Percentiles rank a stretch among this genome's conserved stretches.
phyloP scores from a whole-genome alignment of 92 coral and sea anemone genomes.

The Porites evermanni region DNA sequence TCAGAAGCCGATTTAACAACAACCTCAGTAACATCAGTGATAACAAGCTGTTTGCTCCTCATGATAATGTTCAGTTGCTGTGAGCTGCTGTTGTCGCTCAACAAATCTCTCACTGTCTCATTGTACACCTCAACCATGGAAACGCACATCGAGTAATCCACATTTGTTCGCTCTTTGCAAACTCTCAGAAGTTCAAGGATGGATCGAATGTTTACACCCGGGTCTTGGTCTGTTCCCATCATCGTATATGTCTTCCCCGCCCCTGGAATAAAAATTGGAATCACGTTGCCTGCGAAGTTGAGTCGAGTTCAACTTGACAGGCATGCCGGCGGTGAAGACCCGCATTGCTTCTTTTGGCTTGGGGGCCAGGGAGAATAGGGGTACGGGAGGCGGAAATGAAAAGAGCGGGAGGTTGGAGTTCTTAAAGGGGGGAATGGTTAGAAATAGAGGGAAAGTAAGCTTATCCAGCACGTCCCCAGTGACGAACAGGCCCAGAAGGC shows the following conservation, averaged over 20 bases:
- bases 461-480: too few species aligned
- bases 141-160: conserved; percentile 80
- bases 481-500: too few species aligned
- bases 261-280: conserved; percentile 36
- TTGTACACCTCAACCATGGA: conserved; percentile 93
- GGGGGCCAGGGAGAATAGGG: too few species aligned
- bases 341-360: too few species aligned
- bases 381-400: too few species aligned
- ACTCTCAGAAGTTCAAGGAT: conserved; percentile 77
- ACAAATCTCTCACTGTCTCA: conserved; percentile 80
- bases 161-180: conserved; percentile 73
- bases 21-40: conserved; percentile 72
- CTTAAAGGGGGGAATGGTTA: too few species aligned
- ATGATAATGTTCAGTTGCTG: conserved; percentile 77
- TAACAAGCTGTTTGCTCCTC: conserved; percentile 76
- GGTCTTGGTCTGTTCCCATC: conserved; percentile 88
- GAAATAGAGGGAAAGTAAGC: too few species aligned
- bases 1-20: conserved; percentile 73
- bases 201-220: conserved; percentile 86
- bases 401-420: too few species aligned
- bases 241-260: conserved; percentile 89
- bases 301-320: too few species aligned
- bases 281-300: background rate
- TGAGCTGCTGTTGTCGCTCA: conserved; percentile 54
- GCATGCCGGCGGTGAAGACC: too few species aligned